Conservation (phyloP, 2,113 vertebrate genomes). For the Synodontis membranacea region DNA sequence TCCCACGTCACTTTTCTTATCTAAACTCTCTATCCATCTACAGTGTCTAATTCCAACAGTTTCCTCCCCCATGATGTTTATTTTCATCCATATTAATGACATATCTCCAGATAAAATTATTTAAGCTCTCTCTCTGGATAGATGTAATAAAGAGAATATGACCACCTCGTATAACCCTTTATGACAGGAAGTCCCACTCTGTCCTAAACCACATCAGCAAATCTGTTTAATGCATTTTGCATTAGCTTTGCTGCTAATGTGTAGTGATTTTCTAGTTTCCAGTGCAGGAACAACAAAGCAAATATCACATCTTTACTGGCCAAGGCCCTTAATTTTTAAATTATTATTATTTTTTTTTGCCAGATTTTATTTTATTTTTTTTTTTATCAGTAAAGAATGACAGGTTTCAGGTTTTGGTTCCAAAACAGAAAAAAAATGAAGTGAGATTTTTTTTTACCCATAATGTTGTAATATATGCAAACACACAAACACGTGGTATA, state of each 20-base stretch:
- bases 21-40: no score
- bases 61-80: no score
- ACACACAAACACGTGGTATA: slow-evolving; percentile 14
- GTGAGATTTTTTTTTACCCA: background rate
- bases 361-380: background rate
- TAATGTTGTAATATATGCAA: background rate
- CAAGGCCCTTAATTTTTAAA: background rate
- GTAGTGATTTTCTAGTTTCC: background rate
- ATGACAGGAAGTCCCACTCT: background rate
- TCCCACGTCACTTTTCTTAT: no score
- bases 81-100: no score
- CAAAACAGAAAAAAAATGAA: no score
- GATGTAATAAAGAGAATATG: no score
- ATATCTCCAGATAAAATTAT: no score
- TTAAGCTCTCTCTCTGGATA: no score
- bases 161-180: no score
- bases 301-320: background rate
- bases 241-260: background rate
- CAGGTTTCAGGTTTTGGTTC: background rate
- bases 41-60: no score
- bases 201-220: background rate
- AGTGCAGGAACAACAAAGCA: background rate
- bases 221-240: background rate
- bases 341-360: no score
- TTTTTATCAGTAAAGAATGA: background rate